Evolutionary conservation across 1,140 invertebrate species (phyloP).

Genomic region (Drosophila ironensis): DNA sequence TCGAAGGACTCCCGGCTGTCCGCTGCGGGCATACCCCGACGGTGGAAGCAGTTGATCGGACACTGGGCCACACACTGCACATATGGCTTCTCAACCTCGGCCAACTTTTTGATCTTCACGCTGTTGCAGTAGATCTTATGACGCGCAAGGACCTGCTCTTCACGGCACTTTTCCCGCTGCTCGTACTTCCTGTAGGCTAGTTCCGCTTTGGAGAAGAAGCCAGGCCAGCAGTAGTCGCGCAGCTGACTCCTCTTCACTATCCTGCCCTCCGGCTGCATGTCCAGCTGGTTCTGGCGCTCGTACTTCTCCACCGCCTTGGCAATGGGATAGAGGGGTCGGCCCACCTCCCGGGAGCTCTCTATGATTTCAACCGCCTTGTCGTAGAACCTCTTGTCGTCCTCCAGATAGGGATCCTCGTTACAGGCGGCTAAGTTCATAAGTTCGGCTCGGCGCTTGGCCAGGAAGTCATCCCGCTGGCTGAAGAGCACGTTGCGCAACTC

Average conservation of each 20-base stretch:
- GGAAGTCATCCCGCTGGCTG: conserved; percentile 35
- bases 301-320: conserved; percentile 39
- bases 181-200: conserved; percentile 59
- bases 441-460: conserved; percentile 29
- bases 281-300: conserved; percentile 35
- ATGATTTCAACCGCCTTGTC: conserved; percentile 32
- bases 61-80: conserved; percentile 8
- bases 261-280: conserved; percentile 34
- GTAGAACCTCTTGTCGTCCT: conserved; percentile 53
- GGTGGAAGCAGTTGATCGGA: conserved; percentile 44
- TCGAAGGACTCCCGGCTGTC: conserved; percentile 19
- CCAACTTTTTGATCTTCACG: conserved; percentile 57
- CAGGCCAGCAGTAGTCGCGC: conserved; percentile 58
- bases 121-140: conserved; percentile 43
- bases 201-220: conserved; percentile 48
- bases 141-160: conserved; percentile 19
- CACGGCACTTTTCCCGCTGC: conserved; percentile 47
- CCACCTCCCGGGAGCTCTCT: conserved; percentile 33
- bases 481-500: conserved; percentile 20
- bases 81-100: conserved; percentile 36
- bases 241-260: conserved; percentile 22
- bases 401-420: conserved; percentile 45
- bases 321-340: conserved; percentile 49
- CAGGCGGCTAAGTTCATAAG: conserved; percentile 42
- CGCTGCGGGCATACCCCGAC: conserved; percentile 11